Conservation (phyloP, 2,888 invertebrate genomes). For the Tuberolachnus salignus region DNA sequence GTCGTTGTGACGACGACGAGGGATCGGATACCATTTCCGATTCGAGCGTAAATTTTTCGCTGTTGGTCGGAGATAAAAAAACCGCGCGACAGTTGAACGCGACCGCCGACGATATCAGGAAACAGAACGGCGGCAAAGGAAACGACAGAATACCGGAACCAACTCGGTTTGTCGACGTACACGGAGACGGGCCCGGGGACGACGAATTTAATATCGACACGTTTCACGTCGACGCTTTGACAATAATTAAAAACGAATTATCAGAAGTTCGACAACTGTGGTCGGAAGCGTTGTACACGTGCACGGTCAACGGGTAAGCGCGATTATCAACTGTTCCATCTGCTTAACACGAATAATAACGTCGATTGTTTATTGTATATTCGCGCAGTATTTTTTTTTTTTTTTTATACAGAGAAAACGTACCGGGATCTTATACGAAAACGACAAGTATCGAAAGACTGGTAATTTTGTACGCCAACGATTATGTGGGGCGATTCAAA, state of each 20-base stretch:
- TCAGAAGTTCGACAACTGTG: conserved; percentile 15
- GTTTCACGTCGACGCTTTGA: conserved; percentile 12
- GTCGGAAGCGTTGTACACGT: conserved; percentile 1
- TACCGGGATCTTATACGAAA: conserved; percentile 35
- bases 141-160: background rate
- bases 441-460: conserved; percentile 38
- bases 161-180: too few species aligned
- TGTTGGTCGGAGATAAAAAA: background rate
- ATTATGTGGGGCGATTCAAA: conserved; percentile 34
- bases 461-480: conserved; percentile 7
- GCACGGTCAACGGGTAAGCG: conserved; percentile 15
- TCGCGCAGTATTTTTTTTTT: background rate
- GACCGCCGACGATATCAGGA: background rate
- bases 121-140: background rate
- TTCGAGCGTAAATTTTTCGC: background rate
- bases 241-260: background rate
- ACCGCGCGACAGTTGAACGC: background rate
- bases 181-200: background rate
- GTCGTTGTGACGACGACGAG: background rate
- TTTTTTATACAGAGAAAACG: background rate
- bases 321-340: too few species aligned
- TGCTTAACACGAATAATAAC: too few species aligned
- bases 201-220: too few species aligned
- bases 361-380: too few species aligned
- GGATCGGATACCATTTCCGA: background rate